These are phyloP conservation scores for Malurus splendens DNA, from an alignment of 2,797 vertebrate genomes.

Conservation along the genomic window DNA sequence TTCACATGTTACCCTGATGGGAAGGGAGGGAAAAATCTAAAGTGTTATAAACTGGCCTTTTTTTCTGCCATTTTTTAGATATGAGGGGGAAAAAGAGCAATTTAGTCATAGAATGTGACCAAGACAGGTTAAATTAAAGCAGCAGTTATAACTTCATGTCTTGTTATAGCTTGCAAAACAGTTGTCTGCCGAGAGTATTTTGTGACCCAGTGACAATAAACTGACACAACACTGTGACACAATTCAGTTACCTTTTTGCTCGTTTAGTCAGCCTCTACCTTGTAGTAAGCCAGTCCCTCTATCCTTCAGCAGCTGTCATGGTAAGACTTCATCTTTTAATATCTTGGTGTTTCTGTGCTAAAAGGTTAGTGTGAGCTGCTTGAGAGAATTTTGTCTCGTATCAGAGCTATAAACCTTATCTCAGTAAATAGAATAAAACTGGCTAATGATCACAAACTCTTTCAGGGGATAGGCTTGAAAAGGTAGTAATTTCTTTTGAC, in stretches of 20 bases:
- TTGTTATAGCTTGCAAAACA: background rate
- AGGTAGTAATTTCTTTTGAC: constrained; percentile 15
- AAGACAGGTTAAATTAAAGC: background rate
- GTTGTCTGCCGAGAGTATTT: background rate
- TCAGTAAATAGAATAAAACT: constrained; percentile 73
- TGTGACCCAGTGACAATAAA: background rate
- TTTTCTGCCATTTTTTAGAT: background rate
- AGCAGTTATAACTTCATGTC: background rate
- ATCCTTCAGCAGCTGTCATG: background rate
- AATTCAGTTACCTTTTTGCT: background rate
- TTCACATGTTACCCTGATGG: background rate
- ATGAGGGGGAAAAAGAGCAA: background rate
- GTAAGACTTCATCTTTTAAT: background rate
- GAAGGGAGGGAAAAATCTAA: background rate
- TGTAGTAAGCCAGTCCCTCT: background rate
- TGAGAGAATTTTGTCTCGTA: constrained; percentile 45
- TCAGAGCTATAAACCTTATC: constrained; percentile 72
- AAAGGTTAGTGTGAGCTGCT: constrained; percentile 24
- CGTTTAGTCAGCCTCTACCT: background rate
- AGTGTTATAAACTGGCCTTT: background rate
- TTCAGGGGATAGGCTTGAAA: constrained; percentile 27
- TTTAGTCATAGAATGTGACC: background rate
- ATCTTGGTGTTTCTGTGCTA: constrained; percentile 19
- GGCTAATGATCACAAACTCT: constrained; percentile 71
- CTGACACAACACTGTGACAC: background rate